phyloP scores from a whole-genome alignment of 2,113 vertebrate species.

The Saimiri boliviensis region DNA sequence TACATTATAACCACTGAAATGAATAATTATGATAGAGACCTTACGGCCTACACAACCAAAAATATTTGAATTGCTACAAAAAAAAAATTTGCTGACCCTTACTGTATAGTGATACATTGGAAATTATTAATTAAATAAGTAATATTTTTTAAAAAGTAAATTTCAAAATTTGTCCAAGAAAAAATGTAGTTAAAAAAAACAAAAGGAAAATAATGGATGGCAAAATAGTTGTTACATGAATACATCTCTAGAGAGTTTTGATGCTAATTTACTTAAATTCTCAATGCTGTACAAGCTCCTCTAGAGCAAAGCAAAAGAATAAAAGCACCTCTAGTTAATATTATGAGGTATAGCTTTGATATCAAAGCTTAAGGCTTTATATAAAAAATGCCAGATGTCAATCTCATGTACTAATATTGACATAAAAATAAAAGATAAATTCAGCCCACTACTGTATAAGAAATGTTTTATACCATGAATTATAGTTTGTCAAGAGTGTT shows the following conservation, averaged over 20 bases:
- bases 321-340: background rate
- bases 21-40: too few relatives aligned
- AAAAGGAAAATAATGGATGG: background rate
- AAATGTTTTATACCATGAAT: background rate
- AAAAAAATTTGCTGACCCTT: background rate
- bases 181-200: background rate
- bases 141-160: background rate
- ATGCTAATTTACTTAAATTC: background rate
- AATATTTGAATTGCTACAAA: background rate
- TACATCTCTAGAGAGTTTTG: background rate
- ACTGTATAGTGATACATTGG: background rate
- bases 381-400: background rate
- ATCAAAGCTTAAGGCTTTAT: constrained; percentile 12
- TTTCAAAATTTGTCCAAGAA: background rate
- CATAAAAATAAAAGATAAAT: constrained; percentile 20
- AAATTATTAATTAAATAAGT: background rate
- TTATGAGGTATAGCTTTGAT: constrained; percentile 37
- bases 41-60: background rate
- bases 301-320: background rate
- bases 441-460: background rate
- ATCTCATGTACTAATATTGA: background rate
- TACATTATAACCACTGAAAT: background rate
- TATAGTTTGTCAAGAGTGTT: background rate
- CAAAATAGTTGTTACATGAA: background rate
- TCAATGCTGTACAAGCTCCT: background rate